phyloP scores from a whole-genome alignment of 2,797 vertebrate genomes.

The Lithobates sylvaticus region DNA sequence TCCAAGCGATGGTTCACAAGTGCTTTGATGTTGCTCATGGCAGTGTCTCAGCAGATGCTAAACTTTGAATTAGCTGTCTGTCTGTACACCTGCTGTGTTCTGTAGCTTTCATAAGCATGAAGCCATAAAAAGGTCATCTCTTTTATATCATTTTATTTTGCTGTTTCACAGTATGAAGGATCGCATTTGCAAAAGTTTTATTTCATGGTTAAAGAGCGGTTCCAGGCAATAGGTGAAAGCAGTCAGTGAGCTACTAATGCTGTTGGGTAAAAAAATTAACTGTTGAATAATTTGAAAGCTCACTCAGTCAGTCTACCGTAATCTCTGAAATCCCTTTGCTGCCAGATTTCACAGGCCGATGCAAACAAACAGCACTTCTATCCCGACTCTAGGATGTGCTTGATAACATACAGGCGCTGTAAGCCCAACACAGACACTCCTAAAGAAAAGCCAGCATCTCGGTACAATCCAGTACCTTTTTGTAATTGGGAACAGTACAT shows the following conservation, averaged over 20 bases:
- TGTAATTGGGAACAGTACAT: too few relatives aligned
- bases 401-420: too few relatives aligned
- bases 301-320: background rate
- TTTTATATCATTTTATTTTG: background rate
- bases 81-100: background rate
- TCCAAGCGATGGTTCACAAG: background rate
- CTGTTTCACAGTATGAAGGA: too few relatives aligned
- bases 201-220: too few relatives aligned
- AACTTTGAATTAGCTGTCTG: constrained; percentile 7
- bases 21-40: background rate
- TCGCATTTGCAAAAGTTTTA: background rate
- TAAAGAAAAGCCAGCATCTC: too few relatives aligned
- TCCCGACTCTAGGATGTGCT: too few relatives aligned
- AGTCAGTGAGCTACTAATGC: background rate
- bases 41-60: background rate
- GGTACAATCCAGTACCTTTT: too few relatives aligned
- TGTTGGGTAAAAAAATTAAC: background rate
- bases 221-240: background rate
- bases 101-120: constrained; percentile 1
- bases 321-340: background rate
- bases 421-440: too few relatives aligned
- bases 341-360: background rate
- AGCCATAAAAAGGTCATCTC: background rate
- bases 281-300: background rate
- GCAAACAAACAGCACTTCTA: too few relatives aligned